Percentiles rank a stretch among this genome's conserved stretches.
These are phyloP conservation scores for Agrochola circellaris DNA, from an alignment of 2,888 invertebrate species.

Conservation along the genomic window DNA sequence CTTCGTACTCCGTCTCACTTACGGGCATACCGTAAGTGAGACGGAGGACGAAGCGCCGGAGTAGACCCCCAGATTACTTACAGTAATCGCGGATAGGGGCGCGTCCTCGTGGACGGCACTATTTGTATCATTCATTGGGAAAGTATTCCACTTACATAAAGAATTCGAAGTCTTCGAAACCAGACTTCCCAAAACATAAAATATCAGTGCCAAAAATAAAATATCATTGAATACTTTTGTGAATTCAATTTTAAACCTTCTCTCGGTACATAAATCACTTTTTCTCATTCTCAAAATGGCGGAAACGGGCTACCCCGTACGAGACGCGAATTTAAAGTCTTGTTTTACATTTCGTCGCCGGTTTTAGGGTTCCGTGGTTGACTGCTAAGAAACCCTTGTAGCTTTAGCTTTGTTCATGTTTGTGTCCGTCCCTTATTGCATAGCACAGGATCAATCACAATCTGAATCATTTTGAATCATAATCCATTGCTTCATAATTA, in stretches of 20 bases:
- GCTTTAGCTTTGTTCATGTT: not conserved
- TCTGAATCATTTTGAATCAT: no score
- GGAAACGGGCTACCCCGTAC: constrained; percentile 54
- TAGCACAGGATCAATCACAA: no score
- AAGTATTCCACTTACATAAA: not conserved
- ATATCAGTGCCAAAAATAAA: constrained; percentile 35
- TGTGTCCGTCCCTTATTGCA: no score
- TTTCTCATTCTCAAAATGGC: constrained; percentile 62
- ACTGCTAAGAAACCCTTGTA: not conserved
- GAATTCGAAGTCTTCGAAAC: not conserved
- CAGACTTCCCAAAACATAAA: constrained; percentile 6
- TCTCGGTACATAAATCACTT: constrained; percentile 58
- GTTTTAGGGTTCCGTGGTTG: constrained; percentile 37
- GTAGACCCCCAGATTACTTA: no score
- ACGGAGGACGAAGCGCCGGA: no score
- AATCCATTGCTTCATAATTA: no score
- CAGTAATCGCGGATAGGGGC: no score
- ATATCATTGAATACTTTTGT: constrained; percentile 41
- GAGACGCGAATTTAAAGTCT: constrained; percentile 64
- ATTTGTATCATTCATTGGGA: no score
- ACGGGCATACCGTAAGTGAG: no score
- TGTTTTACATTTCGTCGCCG: constrained; percentile 59
- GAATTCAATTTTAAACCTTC: constrained; percentile 54
- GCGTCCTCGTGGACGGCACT: no score
- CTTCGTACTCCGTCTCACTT: no score